Conservation (phyloP, 2,797 vertebrate genomes). For the Alosa sapidissima region DNA sequence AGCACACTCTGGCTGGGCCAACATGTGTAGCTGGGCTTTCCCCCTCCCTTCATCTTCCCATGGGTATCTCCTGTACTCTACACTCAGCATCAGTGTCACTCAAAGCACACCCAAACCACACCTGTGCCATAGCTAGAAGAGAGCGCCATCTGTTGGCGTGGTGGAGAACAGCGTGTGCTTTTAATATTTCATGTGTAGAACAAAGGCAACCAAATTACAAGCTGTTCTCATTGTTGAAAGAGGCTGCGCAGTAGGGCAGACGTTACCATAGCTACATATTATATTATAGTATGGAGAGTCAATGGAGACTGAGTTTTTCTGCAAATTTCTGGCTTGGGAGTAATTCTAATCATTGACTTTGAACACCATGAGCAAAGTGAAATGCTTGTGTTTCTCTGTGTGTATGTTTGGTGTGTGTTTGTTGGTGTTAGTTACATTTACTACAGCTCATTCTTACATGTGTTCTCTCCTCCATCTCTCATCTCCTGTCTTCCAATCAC, state of each 20-base stretch:
- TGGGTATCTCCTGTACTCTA: not conserved
- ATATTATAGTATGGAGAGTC: not conserved
- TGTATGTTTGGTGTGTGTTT: not conserved
- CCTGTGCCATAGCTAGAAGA: not conserved
- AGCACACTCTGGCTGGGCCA: not conserved
- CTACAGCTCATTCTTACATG: not conserved
- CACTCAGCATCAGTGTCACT: conserved; percentile 17
- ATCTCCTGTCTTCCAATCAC: not conserved
- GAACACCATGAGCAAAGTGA: not conserved
- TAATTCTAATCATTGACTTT: not conserved
- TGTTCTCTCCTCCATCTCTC: conserved; percentile 15
- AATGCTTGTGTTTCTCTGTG: not conserved
- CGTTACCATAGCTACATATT: not conserved
- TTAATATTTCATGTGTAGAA: conserved; percentile 16
- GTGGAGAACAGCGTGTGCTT: conserved; percentile 23
- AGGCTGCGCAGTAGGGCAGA: not conserved
- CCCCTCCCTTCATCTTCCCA: not conserved
- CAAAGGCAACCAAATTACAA: not conserved
- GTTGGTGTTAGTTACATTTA: not conserved
- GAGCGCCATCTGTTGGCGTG: conserved; percentile 60
- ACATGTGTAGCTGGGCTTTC: not conserved
- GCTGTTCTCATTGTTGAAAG: not conserved
- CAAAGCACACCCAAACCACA: not conserved
- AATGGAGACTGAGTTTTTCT: not conserved
- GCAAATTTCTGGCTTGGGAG: not conserved